A percentile compares a stretch with the other conserved stretches of the same genome.
phyloP scores from a whole-genome alignment of 1,140 invertebrate species.

The Drosophila aff. region DNA sequence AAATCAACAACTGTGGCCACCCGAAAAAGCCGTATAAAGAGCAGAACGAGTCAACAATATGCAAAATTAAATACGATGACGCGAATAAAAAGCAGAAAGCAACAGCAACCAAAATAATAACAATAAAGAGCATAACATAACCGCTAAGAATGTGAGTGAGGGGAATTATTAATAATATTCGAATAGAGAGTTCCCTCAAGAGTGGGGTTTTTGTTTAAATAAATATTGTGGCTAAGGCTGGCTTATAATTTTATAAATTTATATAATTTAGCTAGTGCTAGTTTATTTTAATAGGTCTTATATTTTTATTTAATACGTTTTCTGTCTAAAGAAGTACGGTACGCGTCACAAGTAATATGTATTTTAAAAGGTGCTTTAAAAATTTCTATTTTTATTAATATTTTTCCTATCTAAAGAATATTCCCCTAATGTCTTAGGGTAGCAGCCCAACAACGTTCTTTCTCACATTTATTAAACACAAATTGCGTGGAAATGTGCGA shows the following conservation, averaged over 20 bases:
- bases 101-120: constrained; percentile 25
- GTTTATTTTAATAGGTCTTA: neutral
- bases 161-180: neutral
- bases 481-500: constrained; percentile 59
- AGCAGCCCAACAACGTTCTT: constrained; percentile 28
- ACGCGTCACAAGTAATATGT: no score
- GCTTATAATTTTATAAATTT: neutral
- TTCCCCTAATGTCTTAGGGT: neutral
- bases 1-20: constrained; percentile 51
- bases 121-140: constrained; percentile 19
- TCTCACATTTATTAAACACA: constrained; percentile 76
- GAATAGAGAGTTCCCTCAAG: neutral
- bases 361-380: neutral
- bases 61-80: constrained; percentile 81
- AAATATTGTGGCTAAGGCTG: neutral
- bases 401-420: neutral
- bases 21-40: constrained; percentile 31
- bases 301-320: neutral
- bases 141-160: constrained; percentile 7
- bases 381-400: neutral
- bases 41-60: constrained; percentile 61
- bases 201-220: neutral
- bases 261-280: neutral
- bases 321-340: neutral
- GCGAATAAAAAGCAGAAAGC: constrained; percentile 60